Base-by-base conservation (phyloP, 2,797 vertebrate species). In the Mormyrops boulengeri region DNA sequence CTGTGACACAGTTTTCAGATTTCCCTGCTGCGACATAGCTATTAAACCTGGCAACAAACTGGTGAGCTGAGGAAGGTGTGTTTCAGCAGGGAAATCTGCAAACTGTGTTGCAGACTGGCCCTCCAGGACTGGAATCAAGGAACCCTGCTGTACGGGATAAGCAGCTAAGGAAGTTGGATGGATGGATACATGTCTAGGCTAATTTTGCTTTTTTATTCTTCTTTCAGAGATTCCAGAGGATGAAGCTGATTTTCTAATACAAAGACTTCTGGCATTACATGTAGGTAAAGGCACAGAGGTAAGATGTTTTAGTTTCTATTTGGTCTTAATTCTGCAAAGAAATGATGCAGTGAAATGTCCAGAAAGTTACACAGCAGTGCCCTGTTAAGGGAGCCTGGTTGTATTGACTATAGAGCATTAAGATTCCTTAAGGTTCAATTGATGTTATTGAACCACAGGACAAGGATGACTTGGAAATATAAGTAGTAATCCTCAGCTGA, bases 211-310 rank as follows among this genome's bases (percentile, higher is more conserved):
- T 34, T 69, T 38, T 73, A 47, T 80, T 62, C 19, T 38, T 88
- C 73, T 90, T 77, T 77, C 73, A 91, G 89, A 90, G 88, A 91
- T 90, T 55, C 91, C 91, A 44, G 89, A 89, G 53, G 90, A 91
- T 87, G 87, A 89, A 66, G 87, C 87, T 53, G 62, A 80, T 44
- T 60, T 85, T 38, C 57, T 88, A 69, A 82, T 90, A 41, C 60
- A 90, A 87, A 88, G 80, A 9, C 80, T 89, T 60, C 22, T 84
- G 69, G 69, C 60, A 34, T 80, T 91, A 88, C 73, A 85, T 80
- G 57, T 73, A 47, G 60, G 86, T 88, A 14, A 82, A 82, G 19
- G 44, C 12, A 41, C 73, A 80, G 73, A 82, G 77, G 77, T 82
- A 17, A 82, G 41, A 82, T 47, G 38, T 82, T 82, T 47, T 44